Conservation (phyloP, 2,797 vertebrate genomes). For the Acanthornis magna region DNA sequence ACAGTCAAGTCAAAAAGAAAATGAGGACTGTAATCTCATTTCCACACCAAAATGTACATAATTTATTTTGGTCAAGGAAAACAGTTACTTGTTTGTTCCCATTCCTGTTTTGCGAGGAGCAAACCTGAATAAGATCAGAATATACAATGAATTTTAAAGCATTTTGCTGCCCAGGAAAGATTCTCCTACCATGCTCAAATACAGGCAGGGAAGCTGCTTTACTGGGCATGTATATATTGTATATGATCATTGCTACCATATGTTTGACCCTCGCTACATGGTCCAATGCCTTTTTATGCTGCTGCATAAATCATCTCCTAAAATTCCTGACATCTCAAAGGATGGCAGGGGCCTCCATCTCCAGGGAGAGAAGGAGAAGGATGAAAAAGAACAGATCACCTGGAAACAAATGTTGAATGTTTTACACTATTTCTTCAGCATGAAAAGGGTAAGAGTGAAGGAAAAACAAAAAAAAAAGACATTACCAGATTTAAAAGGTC, state of each 20-base stretch:
- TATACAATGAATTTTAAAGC: neutral
- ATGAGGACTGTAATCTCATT: neutral
- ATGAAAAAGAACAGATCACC: conserved; percentile 40
- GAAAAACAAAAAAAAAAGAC: neutral
- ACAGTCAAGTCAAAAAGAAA: neutral
- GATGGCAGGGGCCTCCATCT: neutral
- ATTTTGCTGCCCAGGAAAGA: neutral
- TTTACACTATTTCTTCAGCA: neutral
- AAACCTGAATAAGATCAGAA: neutral
- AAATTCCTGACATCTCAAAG: conserved; percentile 30
- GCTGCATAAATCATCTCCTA: conserved; percentile 35
- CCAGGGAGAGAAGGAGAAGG: neutral
- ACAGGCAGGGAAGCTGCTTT: neutral
- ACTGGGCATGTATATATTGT: neutral
- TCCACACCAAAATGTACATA: neutral
- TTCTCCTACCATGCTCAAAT: neutral
- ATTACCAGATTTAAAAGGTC: neutral
- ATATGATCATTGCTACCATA: conserved; percentile 14
- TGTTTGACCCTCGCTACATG: neutral
- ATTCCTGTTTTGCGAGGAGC: fast-evolving
- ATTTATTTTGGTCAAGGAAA: neutral
- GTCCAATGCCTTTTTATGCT: conserved; percentile 15
- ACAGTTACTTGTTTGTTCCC: neutral
- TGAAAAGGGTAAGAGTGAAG: neutral
- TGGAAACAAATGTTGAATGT: neutral